Conservation (phyloP, 2,113 vertebrate species). For the Eurystomus gularis region DNA sequence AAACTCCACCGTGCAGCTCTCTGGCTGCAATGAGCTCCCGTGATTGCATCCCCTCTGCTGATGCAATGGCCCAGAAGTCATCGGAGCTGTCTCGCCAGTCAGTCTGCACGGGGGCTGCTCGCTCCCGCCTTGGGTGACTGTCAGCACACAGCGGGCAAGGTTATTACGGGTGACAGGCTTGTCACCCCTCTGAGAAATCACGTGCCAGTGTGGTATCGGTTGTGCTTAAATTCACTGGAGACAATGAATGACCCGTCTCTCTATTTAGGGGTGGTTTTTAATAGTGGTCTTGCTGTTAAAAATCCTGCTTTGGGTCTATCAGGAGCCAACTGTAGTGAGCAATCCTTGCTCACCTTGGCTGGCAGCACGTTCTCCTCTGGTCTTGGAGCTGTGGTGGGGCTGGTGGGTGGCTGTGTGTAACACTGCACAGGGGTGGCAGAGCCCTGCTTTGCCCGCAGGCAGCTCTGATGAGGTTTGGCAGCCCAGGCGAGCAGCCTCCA, state of each 20-base stretch:
- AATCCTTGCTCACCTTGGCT: not conserved
- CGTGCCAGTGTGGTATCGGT: accelerated
- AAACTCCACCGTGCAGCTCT: accelerated
- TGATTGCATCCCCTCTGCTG: not conserved
- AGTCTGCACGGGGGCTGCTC: not conserved
- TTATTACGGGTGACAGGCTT: conserved; percentile 32
- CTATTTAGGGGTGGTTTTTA: not conserved
- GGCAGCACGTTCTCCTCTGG: not conserved
- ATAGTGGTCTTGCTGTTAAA: not conserved
- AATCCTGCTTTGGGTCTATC: not conserved
- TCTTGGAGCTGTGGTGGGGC: not conserved
- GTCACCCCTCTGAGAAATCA: conserved; percentile 23
- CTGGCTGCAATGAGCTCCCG: accelerated
- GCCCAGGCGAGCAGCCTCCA: not conserved
- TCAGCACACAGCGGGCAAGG: not conserved
- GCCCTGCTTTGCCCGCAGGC: not conserved
- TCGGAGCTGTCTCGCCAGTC: not conserved
- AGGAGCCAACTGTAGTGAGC: accelerated
- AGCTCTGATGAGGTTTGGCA: conserved; percentile 49
- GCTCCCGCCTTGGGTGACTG: not conserved
- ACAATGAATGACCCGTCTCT: not conserved
- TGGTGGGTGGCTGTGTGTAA: not conserved
- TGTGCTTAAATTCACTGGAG: not conserved
- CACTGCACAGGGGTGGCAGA: not conserved
- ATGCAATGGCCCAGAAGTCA: not conserved